A percentile compares a stretch with the other conserved stretches of the same genome.
phyloP scores from a whole-genome alignment of 2,888 invertebrate species.

The Volucella zonaria region DNA sequence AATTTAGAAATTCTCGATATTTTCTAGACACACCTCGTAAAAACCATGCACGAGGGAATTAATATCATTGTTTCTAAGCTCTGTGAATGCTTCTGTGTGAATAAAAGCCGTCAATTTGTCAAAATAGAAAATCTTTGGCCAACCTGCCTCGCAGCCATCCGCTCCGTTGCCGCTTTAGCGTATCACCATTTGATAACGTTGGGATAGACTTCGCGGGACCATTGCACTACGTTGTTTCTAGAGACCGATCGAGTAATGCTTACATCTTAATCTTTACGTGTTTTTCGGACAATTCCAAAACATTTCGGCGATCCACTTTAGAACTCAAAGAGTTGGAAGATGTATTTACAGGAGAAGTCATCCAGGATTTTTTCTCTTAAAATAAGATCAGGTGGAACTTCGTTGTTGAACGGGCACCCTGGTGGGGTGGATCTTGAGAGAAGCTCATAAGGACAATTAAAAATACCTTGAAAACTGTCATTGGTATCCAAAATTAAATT shows the following conservation, averaged over 20 bases:
- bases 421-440: constrained; percentile 71
- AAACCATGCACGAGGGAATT: constrained; percentile 33
- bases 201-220: too few species aligned
- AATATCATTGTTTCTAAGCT: constrained; percentile 23
- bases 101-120: constrained; percentile 36
- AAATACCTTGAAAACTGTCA: constrained; percentile 50
- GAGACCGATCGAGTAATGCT: constrained; percentile 1
- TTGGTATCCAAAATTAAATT: constrained; percentile 34
- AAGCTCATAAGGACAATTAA: constrained; percentile 60
- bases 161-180: constrained; percentile 19
- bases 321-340: neutral
- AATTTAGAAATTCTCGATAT: too few species aligned
- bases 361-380: constrained; percentile 7
- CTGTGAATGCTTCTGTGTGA: constrained; percentile 39
- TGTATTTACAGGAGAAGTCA: neutral
- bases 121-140: constrained; percentile 20
- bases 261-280: constrained; percentile 27
- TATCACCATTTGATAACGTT: too few species aligned
- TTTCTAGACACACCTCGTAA: too few species aligned
- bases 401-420: too few species aligned
- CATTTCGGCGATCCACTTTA: constrained; percentile 1
- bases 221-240: neutral
- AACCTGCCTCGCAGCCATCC: constrained; percentile 33
- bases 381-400: constrained; percentile 20
- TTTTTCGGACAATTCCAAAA: constrained; percentile 8